A percentile compares a stretch with the other conserved stretches of the same genome.
Evolutionary conservation across 2,113 vertebrate genomes (phyloP).

Genomic region (Machaerirhynchus nigripectus): DNA sequence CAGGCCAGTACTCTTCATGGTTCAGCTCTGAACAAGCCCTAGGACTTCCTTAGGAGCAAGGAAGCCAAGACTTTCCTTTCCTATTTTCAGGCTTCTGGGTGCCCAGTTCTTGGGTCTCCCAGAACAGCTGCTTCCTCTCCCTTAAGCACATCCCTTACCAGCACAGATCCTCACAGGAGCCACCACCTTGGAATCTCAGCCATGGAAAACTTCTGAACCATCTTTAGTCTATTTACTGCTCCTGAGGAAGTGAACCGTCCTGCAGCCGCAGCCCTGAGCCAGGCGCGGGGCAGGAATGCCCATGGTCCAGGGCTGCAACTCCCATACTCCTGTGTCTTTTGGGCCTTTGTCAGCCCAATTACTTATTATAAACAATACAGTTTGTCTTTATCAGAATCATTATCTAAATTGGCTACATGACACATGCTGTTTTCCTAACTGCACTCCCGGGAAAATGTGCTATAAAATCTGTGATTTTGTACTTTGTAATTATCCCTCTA

Average conservation of each 20-base stretch:
- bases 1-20: background rate
- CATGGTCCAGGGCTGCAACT: background rate
- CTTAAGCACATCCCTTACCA: background rate
- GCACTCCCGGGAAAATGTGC: constrained; percentile 84
- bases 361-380: constrained; percentile 95
- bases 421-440: constrained; percentile 90
- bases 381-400: constrained; percentile 98
- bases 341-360: constrained; percentile 88
- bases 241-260: background rate
- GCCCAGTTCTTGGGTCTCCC: background rate
- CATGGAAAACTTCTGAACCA: rapidly evolving
- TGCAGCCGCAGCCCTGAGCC: background rate
- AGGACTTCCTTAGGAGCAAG: background rate
- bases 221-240: rapidly evolving
- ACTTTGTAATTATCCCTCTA: constrained; percentile 92
- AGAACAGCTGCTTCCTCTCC: background rate
- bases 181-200: background rate
- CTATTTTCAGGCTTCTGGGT: background rate
- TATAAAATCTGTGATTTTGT: constrained; percentile 82
- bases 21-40: constrained; percentile 10
- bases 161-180: background rate
- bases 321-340: constrained; percentile 47
- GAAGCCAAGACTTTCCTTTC: background rate
- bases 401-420: constrained; percentile 98
- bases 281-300: background rate